Conservation (phyloP, 2,113 vertebrate genomes). For the Scopus umbretta region DNA sequence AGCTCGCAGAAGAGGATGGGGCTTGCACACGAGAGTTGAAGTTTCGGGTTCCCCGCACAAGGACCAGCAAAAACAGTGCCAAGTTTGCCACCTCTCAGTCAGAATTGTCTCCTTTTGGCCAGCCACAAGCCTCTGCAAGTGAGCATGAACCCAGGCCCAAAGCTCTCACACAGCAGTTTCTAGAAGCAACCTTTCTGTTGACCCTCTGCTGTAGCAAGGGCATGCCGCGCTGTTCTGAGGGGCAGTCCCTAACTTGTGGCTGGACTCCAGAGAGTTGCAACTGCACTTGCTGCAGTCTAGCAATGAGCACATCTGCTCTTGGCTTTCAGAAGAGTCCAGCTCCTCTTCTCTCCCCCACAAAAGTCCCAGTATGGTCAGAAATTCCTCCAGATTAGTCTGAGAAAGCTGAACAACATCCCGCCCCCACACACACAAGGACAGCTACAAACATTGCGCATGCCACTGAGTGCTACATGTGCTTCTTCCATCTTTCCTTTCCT, state of each 20-base stretch:
- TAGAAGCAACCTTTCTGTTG: background rate
- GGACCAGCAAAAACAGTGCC: rapidly evolving
- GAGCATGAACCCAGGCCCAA: background rate
- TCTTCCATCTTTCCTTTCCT: background rate
- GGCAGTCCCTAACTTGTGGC: background rate
- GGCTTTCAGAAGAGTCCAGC: background rate
- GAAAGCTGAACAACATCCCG: background rate
- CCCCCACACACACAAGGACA: too few relatives aligned
- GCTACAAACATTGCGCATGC: background rate
- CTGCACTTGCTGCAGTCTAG: background rate
- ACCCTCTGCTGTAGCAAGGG: background rate
- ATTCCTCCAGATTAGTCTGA: background rate
- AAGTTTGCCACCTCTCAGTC: background rate
- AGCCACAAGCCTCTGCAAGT: background rate
- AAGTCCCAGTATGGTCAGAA: background rate
- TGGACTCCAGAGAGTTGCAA: background rate
- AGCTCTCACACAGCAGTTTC: background rate
- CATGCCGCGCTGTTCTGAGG: background rate
- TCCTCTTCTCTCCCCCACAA: background rate
- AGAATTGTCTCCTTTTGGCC: background rate
- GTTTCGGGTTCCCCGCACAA: background rate
- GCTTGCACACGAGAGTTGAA: background rate
- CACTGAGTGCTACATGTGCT: rapidly evolving
- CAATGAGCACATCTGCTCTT: background rate
- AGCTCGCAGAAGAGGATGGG: background rate